Evolutionary conservation across 2,113 vertebrate species (phyloP), one percentile per base, ranked within the genome.

Genomic region (Pseudolaguvia tuberculata): DNA sequence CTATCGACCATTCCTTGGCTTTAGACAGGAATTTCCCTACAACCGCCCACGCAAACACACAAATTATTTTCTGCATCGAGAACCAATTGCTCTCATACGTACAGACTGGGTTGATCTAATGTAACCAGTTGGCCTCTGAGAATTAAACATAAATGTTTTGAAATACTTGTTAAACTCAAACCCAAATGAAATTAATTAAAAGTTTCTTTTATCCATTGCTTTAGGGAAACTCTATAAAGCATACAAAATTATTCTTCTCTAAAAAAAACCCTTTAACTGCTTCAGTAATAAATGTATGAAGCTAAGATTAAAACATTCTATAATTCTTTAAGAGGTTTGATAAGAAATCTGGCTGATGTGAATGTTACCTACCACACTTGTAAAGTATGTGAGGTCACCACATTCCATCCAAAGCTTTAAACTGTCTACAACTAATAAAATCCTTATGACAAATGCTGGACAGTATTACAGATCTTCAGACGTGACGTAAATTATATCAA

Each of bases 171-270:
- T 42, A 7, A 35, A 42, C 4, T 42, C 58, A 59, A 72, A 59
- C 79, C 55, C 20, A 70, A 63, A 42, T 58, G 59, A 79, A 83
- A 76, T 48, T 58, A 42, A 42, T 42, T 42, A 42, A 4, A 42
- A 42, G 39, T 1, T 42, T 42, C 9, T 42, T 42, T 35, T 3
- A 35, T 35, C 3, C 31, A 35, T 35, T 35, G 31, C 31, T 35
- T 35, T 35, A 35, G 31, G 31, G 6, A 35, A 35, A 35, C 31
- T 35, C 31, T 35, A 35, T 35, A 35, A 35, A 35, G 31, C 31
- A 6, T 35, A 35, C 31, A 35, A 57, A 57, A 72, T 12, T 17
- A 4, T 2, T n/a, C 25, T 8, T 31, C 14, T 52, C 10, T 51
- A 62, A 62, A 62, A 39, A 13, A 35, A 35, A 35, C 3, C 31